These are phyloP conservation scores for Lithophane semibrunnea DNA, from an alignment of 2,888 invertebrate species.

Conservation along the genomic window DNA sequence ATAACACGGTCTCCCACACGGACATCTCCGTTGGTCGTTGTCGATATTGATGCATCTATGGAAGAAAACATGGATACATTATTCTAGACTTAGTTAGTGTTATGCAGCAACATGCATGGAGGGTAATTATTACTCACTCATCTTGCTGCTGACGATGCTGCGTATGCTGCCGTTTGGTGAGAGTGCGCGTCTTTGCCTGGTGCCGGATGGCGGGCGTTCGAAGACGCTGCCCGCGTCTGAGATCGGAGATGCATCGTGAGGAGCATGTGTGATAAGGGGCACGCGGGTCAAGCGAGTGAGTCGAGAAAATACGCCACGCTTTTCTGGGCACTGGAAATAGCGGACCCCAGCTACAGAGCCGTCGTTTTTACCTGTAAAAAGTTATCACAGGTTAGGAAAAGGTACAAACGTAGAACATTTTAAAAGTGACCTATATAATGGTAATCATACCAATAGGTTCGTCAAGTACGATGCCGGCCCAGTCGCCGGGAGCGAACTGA, in stretches of 20 bases:
- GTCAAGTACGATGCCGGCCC: conserved; percentile 99
- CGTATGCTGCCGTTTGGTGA: conserved; percentile 89
- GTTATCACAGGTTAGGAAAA: conserved; percentile 15
- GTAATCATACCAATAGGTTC: conserved; percentile 95
- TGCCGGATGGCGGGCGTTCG: conserved; percentile 86
- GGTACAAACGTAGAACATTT: neutral
- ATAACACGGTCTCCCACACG: conserved; percentile 97
- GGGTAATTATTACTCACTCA: conserved; percentile 81
- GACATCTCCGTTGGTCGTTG: conserved; percentile 91
- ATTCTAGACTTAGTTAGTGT: neutral
- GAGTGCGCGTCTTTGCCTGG: conserved; percentile 82
- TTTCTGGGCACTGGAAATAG: conserved; percentile 98
- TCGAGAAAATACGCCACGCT: conserved; percentile 98
- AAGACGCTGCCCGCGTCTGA: conserved; percentile 88
- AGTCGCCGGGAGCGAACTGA: conserved; percentile 99
- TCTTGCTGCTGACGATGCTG: conserved; percentile 89
- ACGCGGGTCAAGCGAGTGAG: conserved; percentile 95
- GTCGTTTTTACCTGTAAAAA: conserved; percentile 96
- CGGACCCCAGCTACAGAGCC: conserved; percentile 97
- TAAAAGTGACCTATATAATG: neutral
- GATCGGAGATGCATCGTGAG: conserved; percentile 87
- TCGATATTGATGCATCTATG: conserved; percentile 87
- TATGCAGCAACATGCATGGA: neutral
- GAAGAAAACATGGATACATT: conserved; percentile 36
- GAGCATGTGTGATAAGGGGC: conserved; percentile 91